Conservation (phyloP, 2,113 vertebrate genomes). For the Corythornis madagascariensis region DNA sequence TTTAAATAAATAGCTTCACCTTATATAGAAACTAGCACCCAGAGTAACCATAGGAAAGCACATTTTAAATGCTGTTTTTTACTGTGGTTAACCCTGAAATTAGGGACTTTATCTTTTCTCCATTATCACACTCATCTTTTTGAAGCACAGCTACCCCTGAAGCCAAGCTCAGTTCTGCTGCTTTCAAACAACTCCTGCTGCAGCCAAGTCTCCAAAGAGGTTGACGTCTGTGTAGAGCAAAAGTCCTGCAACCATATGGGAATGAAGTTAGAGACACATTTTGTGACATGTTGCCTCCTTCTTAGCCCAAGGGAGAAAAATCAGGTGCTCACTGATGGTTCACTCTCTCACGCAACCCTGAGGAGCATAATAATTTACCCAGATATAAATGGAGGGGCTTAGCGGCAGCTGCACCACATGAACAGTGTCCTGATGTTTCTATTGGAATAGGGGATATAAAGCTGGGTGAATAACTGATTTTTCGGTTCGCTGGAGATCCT, state of each 20-base stretch:
- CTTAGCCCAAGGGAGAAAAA: neutral
- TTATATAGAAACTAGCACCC: neutral
- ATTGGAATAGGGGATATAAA: neutral
- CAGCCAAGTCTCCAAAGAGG: neutral
- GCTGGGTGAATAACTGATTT: conserved; percentile 58
- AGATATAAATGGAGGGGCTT: neutral
- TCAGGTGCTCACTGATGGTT: neutral
- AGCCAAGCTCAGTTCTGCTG: neutral
- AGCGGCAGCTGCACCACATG: conserved; percentile 32
- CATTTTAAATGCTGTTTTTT: neutral
- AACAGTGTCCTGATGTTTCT: conserved; percentile 23
- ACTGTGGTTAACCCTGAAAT: neutral
- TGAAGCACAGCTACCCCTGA: neutral
- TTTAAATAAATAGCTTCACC: neutral
- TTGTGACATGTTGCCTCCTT: neutral
- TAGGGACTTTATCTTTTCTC: neutral
- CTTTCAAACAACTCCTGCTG: neutral
- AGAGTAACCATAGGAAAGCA: neutral
- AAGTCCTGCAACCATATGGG: neutral
- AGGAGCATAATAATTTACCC: neutral
- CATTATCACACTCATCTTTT: neutral
- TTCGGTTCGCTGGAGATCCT: conserved; percentile 13
- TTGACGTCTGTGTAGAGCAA: neutral
- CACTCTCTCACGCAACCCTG: neutral
- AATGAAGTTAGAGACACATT: neutral